Evolutionary conservation across 35 echinoderm and acorn worm genomes (phyloP).

Genomic region (Patiria miniata): DNA sequence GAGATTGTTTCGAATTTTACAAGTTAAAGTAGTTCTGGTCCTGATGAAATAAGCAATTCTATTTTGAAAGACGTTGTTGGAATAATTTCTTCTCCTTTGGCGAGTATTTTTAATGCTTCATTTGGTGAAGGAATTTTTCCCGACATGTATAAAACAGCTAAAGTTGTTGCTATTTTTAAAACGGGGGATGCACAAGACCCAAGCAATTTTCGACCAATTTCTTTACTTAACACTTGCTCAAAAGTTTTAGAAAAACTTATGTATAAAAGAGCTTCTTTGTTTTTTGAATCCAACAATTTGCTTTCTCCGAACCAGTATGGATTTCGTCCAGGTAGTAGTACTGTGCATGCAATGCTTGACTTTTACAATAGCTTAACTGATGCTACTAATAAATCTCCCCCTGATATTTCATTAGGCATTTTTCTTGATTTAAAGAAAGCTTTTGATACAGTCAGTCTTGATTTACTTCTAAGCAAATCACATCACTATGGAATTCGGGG

Average conservation of each 20-base stretch:
- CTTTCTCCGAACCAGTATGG: not conserved
- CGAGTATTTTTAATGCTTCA: not conserved
- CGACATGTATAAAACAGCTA: not conserved
- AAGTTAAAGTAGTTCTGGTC: not conserved
- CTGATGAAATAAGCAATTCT: slow-evolving; percentile 1
- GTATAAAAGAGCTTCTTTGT: slow-evolving; percentile 3
- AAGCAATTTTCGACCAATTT: not conserved
- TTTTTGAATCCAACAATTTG: not conserved
- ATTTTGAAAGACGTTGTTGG: not conserved
- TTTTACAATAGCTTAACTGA: not conserved
- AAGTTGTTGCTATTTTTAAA: not conserved
- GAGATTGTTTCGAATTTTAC: not conserved
- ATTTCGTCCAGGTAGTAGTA: not conserved
- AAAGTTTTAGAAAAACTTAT: not conserved
- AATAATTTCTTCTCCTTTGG: not conserved
- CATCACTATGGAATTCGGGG: slow-evolving; percentile 1
- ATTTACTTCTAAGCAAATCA: not conserved
- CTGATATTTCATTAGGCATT: not conserved
- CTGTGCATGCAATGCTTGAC: not conserved
- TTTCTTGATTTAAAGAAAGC: not conserved
- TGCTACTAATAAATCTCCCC: not conserved
- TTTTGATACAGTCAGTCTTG: too few species aligned
- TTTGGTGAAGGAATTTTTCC: not conserved
- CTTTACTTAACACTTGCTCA: too few species aligned
- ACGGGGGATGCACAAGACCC: not conserved